phyloP scores from a whole-genome alignment of 1,140 invertebrate species.

The Leptinotarsa lineolata region DNA sequence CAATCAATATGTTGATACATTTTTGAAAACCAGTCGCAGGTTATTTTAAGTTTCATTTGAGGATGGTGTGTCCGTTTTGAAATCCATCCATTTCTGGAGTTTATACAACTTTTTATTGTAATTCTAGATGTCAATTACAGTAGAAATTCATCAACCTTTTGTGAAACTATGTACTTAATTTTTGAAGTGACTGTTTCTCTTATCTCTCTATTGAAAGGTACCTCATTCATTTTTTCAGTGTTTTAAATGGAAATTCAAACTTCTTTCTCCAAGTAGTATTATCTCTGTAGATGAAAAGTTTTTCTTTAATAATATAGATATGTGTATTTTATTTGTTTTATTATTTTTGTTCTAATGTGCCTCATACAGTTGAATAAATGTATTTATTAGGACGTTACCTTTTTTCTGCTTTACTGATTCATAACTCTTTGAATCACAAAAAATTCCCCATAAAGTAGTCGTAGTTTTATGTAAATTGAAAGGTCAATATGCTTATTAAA shows the following conservation, averaged over 20 bases:
- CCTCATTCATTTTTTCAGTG: conserved; percentile 30
- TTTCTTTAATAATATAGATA: conserved; percentile 32
- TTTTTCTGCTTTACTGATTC: background rate
- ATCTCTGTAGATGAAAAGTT: conserved; percentile 19
- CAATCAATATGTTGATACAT: conserved; percentile 19
- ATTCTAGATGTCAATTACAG: conserved; percentile 41
- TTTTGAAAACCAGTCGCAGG: conserved; percentile 25
- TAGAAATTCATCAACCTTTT: conserved; percentile 25
- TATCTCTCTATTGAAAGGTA: conserved; percentile 1
- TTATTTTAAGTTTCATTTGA: conserved; percentile 29
- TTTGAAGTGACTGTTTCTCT: conserved; percentile 26
- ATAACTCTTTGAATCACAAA: too few species aligned
- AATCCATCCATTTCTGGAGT: conserved; percentile 39
- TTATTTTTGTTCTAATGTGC: conserved; percentile 40
- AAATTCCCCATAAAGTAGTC: too few species aligned
- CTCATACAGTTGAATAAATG: conserved; percentile 40
- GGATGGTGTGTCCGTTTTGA: conserved; percentile 30
- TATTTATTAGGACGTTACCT: conserved; percentile 35
- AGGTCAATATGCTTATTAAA: too few species aligned
- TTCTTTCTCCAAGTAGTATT: conserved; percentile 36
- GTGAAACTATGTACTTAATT: conserved; percentile 39
- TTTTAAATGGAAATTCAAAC: conserved; percentile 23
- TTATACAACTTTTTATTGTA: conserved; percentile 32
- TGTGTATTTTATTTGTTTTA: conserved; percentile 36
- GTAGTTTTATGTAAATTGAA: too few species aligned